Conservation (phyloP, 2,888 invertebrate species). For the Cosmopolites sordidus region DNA sequence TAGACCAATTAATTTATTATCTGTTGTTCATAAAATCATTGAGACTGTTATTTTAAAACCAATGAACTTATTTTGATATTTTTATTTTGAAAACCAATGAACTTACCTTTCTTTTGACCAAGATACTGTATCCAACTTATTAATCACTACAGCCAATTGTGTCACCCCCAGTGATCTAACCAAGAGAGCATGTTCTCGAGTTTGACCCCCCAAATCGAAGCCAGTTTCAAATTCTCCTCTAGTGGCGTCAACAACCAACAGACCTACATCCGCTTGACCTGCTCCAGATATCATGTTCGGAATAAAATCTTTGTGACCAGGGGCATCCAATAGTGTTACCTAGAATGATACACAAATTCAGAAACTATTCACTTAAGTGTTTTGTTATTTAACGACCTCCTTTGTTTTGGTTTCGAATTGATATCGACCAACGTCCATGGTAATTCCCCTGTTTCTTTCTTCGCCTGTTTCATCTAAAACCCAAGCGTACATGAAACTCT, state of each 20-base stretch:
- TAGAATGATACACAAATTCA: constrained; percentile 26
- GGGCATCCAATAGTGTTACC: constrained; percentile 89
- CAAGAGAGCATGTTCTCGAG: constrained; percentile 93
- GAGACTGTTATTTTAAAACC: no score
- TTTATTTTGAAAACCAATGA: neutral
- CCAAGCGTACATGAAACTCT: constrained; percentile 98
- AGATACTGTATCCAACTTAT: constrained; percentile 93
- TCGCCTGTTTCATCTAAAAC: constrained; percentile 98
- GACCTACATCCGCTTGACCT: constrained; percentile 95
- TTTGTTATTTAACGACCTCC: constrained; percentile 36
- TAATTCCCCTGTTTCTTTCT: constrained; percentile 93
- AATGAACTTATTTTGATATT: no score
- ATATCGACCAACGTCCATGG: constrained; percentile 96
- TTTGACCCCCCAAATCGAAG: constrained; percentile 97
- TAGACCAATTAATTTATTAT: no score
- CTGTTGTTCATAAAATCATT: no score
- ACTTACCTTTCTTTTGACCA: constrained; percentile 71
- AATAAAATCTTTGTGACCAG: constrained; percentile 98
- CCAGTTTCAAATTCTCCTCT: constrained; percentile 98
- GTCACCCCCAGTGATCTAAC: constrained; percentile 84
- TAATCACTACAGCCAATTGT: constrained; percentile 91
- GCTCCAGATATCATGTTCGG: constrained; percentile 99
- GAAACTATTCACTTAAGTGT: neutral
- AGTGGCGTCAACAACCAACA: constrained; percentile 93
- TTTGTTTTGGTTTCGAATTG: constrained; percentile 87